Base-by-base conservation (phyloP, 2,888 invertebrate genomes). In the Dasysyrphus albostriatus region DNA sequence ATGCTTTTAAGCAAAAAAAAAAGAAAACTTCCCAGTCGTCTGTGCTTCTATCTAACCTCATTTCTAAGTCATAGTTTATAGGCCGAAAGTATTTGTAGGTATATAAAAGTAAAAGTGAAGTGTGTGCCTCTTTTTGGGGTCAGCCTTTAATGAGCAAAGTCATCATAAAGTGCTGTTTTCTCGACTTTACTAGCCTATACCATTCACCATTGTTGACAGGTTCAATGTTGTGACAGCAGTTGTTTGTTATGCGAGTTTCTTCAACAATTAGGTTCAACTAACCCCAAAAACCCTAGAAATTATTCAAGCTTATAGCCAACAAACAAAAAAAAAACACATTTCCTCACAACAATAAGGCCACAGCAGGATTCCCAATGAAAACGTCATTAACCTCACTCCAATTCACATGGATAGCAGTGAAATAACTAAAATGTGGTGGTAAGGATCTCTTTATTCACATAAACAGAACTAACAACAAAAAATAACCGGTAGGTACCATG, bases 281-380 rank as follows among this genome's bases (percentile, higher is more conserved):
- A 39, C 51, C 67, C 16, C 16, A 14, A 51, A 70, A 29, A 65
- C 29, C 42, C 32, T 8, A 8, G 54, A 67, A 42, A 59, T 61
- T 67, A 67, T 54, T 65, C 19, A 51, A 73, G 75, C 49, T 42
- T 63, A 85, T 49, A 80, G n/a, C 44, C 61, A 44, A 72, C 58
- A 78, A 9, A 44, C 44, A 5, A 54, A 54, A 59, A 51, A 84
- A 84, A 72, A 56, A 76, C 39, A 73, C n/a, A 42, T 24, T 54
- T 29, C 37, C 49, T 58, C 24, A 24, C 24, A 24, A 69, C 44
- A 63, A 42, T 39, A 56, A 47, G 24, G 24, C 14, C 14, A 32
- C 77, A 70, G 61, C 63, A 42, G 65, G 84, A 39, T 76, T 73
- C 54, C 67, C 73, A 77, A 77, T 73, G 80, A 76, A 76, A 84